Evolutionary conservation across 2,888 invertebrate species (phyloP), one percentile per base, ranked within the genome.

Genomic region (Thera britannica): DNA sequence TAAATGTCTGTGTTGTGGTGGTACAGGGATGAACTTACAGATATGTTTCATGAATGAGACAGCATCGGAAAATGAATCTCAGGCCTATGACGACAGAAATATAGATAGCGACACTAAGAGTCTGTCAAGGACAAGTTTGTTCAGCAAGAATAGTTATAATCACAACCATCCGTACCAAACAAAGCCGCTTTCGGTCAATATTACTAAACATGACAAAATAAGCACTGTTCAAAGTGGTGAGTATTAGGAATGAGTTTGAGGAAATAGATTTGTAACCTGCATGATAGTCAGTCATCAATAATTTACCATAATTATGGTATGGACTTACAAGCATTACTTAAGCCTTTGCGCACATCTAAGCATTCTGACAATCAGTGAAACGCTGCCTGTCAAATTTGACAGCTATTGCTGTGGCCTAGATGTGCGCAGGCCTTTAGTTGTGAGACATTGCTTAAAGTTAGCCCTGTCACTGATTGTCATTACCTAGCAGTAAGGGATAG

Each of bases 21-120:
- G 79, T 82, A 75, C 88, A 97, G 97, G 97, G 77, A 98, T 97
- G 96, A 98, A 98, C 93, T 96, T 98, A 62, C 98, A 98, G 94
- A 98, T 98, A 82, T 98, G 98, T 94, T 98, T 98, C 91, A 97
- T 98, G 97, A 98, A 98, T 88, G 98, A 98, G 88, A 97, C 97
- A 65, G 96, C 96, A 70, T 97, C 97, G 62, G 97, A 97, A 87
- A 96, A 95, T 80, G 97, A 97, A 87, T 97, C 97, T 78, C 96
- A 96, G 75, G 95, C 95, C 73, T 96, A 96, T 65, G 97, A 97
- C 80, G 97, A 97, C 87, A 95, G 81, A 83, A 92, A 84, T 82
- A 75, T 84, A 71, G 87, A 82, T 77, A 80, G 78, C 82, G 86
- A 81, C 77, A 87, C 82, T 80, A 92, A 89, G 84, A 90, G 85